Base-by-base conservation (phyloP, 1,140 invertebrate genomes). In the Psix sp. region DNA sequence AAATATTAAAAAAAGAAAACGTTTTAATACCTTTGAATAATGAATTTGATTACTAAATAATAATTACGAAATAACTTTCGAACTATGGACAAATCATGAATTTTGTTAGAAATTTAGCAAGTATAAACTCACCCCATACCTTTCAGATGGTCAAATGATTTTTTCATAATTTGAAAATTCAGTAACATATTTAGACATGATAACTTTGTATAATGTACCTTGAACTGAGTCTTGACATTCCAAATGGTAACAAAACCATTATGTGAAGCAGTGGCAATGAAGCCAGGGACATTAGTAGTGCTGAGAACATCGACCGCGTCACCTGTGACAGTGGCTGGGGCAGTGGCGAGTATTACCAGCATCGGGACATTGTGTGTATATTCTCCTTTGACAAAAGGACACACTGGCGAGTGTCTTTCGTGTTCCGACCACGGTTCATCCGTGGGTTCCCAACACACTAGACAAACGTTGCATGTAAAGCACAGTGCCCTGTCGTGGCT, bases 371-470 rank as follows among this genome's bases (percentile, higher is more conserved):
- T 98, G 85, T 96, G 95, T 7, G 96, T 98, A 76, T 96, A 96
- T 83, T 97, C 95, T 13, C 96, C 95, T 80, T 95, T 93, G 1
- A 98, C 94, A 85, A 97, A 97, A 0, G 95, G 94, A 85, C 96
- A 98, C 56, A 91, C 91, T 7, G 96, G 95, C 13, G 95, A 97
- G 87, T 98, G 96, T 5, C 96, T 88, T 84, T 97, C 96, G 80
- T 98, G 96, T 83, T 98, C 96, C 72, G 96, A 96, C 95, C 95
- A 98, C 0, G 96, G 96, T 84, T 98, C 96, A 88, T 98, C 96
- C 0, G 94, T 96, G 56, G 95, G 94, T 86, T 98, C 96, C 96
- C 96, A 98, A 86, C 94, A 96, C 0, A 98, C 95, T 3, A 98
- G 88, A 79, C 95, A 97, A 2, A 97, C 94, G 76, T 93, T 94